phyloP scores from a whole-genome alignment of 2,113 vertebrate species.

The Euleptes europaea region DNA sequence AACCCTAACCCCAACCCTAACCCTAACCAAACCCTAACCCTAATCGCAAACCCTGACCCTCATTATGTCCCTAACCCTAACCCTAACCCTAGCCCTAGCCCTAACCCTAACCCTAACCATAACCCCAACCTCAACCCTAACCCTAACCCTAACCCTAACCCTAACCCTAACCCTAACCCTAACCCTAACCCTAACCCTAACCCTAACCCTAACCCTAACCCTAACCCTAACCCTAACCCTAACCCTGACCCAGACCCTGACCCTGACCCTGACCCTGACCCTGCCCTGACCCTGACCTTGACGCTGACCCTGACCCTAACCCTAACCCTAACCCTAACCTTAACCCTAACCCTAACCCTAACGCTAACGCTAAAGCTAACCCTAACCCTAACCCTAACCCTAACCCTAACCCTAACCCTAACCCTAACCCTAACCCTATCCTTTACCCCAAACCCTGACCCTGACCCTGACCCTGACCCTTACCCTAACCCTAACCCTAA shows the following conservation, averaged over 20 bases:
- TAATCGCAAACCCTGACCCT: too few species aligned
- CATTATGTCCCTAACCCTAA: too few species aligned
- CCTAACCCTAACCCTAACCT: too few species aligned
- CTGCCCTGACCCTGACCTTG: too few species aligned
- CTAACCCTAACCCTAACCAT: too few species aligned
- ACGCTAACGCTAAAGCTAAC: too few species aligned
- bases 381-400: conserved; percentile 10
- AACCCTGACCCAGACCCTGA: neutral
- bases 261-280: conserved; percentile 26
- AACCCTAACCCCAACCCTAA: too few species aligned
- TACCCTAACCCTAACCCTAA: conserved; percentile 18
- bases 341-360: too few species aligned
- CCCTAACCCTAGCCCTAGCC: too few species aligned
- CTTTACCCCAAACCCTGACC: rapidly evolving
- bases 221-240: neutral
- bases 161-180: neutral
- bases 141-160: neutral
- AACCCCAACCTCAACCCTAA: too few species aligned
- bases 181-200: conserved; percentile 2
- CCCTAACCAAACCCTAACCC: too few species aligned
- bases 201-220: conserved; percentile 19
- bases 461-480: neutral
- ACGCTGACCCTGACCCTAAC: too few species aligned
- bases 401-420: neutral
- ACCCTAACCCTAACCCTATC: conserved; percentile 14